These are phyloP conservation scores for Australoheros facetus DNA, from an alignment of 2,797 vertebrate species.

Conservation along the genomic window DNA sequence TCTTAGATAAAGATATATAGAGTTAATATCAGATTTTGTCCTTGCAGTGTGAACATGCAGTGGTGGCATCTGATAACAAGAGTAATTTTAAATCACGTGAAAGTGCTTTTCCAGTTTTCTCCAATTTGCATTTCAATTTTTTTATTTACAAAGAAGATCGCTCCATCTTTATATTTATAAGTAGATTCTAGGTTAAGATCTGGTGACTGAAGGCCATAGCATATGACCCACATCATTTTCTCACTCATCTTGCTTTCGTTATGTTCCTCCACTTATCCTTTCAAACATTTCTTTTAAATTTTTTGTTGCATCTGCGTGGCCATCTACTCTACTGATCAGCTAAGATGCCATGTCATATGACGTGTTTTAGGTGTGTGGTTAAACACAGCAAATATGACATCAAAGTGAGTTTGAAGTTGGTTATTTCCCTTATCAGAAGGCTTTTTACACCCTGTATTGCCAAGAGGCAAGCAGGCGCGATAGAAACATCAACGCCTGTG, in stretches of 20 bases:
- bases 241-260: background rate
- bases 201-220: background rate
- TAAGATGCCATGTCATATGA: background rate
- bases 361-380: background rate
- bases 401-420: constrained; percentile 36
- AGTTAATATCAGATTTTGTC: background rate
- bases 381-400: constrained; percentile 39
- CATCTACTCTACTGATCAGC: background rate
- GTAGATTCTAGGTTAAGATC: background rate
- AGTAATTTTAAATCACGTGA: background rate
- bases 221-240: background rate
- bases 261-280: background rate
- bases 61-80: background rate
- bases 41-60: background rate
- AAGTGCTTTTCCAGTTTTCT: background rate
- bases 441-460: constrained; percentile 66
- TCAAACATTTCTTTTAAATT: background rate
- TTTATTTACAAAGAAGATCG: background rate
- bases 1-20: background rate
- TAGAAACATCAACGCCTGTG: constrained; percentile 67
- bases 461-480: constrained; percentile 36
- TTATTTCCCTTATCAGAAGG: constrained; percentile 60
- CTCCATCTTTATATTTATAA: background rate
- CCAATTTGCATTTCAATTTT: background rate
- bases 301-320: background rate